Evolutionary conservation across 2,113 vertebrate species (phyloP).

Genomic region (Hypanus sabinus): DNA sequence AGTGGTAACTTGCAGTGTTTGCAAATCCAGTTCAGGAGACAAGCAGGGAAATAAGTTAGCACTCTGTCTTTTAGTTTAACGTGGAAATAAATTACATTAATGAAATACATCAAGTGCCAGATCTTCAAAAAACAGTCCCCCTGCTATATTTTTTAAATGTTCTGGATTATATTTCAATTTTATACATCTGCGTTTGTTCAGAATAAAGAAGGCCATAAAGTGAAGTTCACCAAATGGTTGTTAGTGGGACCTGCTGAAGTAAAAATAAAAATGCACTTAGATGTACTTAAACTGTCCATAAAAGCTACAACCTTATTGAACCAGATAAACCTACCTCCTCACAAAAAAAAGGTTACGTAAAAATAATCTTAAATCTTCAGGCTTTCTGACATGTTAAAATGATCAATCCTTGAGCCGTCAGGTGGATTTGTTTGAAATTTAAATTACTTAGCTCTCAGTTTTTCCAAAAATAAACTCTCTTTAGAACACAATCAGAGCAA

Average conservation of each 20-base stretch:
- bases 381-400: slow-evolving; percentile 27
- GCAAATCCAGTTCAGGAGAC: background rate
- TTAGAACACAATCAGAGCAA: no score
- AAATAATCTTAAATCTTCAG: slow-evolving; percentile 11
- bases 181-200: slow-evolving; percentile 15
- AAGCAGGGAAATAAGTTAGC: background rate
- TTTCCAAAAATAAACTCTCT: no score
- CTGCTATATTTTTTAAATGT: background rate
- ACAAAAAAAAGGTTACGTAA: slow-evolving; percentile 11
- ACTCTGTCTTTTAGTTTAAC: background rate
- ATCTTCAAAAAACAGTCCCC: slow-evolving; percentile 18
- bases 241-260: slow-evolving; percentile 34
- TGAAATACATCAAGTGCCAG: slow-evolving; percentile 9
- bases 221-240: slow-evolving; percentile 17
- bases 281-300: slow-evolving; percentile 30
- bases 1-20: background rate
- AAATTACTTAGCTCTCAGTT: background rate
- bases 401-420: background rate
- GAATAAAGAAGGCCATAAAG: slow-evolving; percentile 20
- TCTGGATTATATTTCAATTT: slow-evolving; percentile 25
- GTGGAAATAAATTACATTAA: slow-evolving; percentile 30
- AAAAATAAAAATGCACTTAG: slow-evolving; percentile 38
- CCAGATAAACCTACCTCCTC: slow-evolving; percentile 31
- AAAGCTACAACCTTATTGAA: slow-evolving; percentile 16
- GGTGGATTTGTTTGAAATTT: background rate